Evolutionary conservation across 2,888 invertebrate genomes (phyloP).

Genomic region (Elmis aenea): DNA sequence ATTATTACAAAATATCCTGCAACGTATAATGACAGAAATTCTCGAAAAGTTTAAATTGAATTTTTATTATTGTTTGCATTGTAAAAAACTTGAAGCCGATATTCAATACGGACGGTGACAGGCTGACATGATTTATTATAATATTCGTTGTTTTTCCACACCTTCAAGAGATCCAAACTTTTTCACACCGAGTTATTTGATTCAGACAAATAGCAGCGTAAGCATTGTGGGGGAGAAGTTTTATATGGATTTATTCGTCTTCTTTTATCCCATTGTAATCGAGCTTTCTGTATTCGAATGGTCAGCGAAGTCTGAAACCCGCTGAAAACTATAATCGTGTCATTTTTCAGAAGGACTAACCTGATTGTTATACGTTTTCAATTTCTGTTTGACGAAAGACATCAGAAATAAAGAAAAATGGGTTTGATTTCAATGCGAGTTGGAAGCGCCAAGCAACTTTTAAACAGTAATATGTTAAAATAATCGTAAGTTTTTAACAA

Average conservation of each 20-base stretch:
- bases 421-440: no score
- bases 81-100: conserved; percentile 12
- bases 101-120: conserved; percentile 9
- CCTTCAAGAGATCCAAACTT: conserved; percentile 11
- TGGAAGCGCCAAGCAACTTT: no score
- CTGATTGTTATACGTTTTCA: conserved; percentile 11
- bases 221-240: conserved; percentile 15
- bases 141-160: conserved; percentile 10
- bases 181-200: conserved; percentile 17
- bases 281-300: conserved; percentile 15
- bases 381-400: conserved; percentile 9
- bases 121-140: no score
- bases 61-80: conserved; percentile 14
- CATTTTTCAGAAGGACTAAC: conserved; percentile 11
- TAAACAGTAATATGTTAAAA: no score
- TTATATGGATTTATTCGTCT: conserved; percentile 17
- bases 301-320: conserved; percentile 5
- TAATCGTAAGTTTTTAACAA: no score
- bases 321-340: conserved; percentile 14
- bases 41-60: conserved; percentile 11
- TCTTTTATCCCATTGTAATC: conserved; percentile 19
- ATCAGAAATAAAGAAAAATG: no score
- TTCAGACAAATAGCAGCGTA: conserved; percentile 17
- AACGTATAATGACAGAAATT: no score
- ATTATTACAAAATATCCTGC: no score